phyloP scores from a whole-genome alignment of 2,113 vertebrate species.

The Noctilio leporinus region DNA sequence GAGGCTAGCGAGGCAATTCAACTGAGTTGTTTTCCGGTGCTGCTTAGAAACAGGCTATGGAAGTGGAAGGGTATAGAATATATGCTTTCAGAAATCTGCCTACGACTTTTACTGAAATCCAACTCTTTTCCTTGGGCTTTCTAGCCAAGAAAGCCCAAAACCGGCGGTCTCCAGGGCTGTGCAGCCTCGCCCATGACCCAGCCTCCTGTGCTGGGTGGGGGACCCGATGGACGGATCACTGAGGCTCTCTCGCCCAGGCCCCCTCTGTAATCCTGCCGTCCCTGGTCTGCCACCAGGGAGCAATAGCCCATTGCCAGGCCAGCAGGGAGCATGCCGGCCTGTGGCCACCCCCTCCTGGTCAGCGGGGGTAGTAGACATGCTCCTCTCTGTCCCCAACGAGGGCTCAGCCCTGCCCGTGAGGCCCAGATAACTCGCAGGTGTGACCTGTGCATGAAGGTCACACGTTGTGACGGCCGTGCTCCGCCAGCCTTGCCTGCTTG shows the following conservation, averaged over 20 bases:
- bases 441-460: neutral
- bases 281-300: neutral
- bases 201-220: neutral
- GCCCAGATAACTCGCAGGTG: fast-evolving
- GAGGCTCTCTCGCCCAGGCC: neutral
- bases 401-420: fast-evolving
- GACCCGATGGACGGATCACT: fast-evolving
- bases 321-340: fast-evolving
- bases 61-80: neutral
- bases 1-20: neutral
- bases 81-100: neutral
- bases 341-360: neutral
- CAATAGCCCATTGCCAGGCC: too few species aligned
- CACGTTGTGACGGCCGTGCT: neutral
- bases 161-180: neutral
- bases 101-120: neutral
- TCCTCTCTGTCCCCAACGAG: fast-evolving
- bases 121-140: too few species aligned
- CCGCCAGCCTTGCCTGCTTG: too few species aligned
- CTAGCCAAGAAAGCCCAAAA: too few species aligned
- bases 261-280: fast-evolving
- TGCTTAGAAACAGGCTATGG: neutral
- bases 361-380: fast-evolving
- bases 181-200: neutral
- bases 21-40: neutral